phyloP scores from a whole-genome alignment of 2,797 vertebrate species.

The Protonibea diacanthus region DNA sequence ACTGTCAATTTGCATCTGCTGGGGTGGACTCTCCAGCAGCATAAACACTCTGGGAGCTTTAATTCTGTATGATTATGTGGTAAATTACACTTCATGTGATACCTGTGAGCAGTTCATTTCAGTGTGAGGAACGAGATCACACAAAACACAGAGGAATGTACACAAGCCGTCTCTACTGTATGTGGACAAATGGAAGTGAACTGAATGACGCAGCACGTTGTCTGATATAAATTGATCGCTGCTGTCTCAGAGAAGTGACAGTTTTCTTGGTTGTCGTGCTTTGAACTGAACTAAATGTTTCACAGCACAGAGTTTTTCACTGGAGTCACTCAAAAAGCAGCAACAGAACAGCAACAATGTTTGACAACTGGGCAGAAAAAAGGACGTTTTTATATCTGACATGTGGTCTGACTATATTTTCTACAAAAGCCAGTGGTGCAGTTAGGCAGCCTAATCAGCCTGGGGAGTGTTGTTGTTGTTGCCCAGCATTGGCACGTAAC shows the following conservation, averaged over 20 bases:
- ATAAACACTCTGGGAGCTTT: conserved; percentile 7
- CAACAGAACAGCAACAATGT: neutral
- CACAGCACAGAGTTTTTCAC: neutral
- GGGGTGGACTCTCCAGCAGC: conserved; percentile 28
- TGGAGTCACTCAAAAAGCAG: neutral
- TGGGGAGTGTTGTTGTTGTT: neutral
- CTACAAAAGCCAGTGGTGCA: conserved; percentile 8
- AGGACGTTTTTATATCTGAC: too few relatives aligned
- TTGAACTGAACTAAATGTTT: conserved; percentile 4
- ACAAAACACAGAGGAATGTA: neutral
- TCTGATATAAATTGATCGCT: neutral
- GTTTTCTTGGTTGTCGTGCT: neutral
- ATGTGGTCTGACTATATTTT: neutral
- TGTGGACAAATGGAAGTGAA: conserved; percentile 4
- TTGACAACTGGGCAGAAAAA: neutral
- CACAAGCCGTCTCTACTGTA: neutral
- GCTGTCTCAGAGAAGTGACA: neutral
- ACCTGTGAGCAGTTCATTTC: conserved; percentile 19
- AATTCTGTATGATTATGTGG: conserved; percentile 33
- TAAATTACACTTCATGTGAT: conserved; percentile 32
- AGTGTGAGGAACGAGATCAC: neutral
- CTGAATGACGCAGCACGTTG: neutral
- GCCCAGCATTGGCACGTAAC: neutral
- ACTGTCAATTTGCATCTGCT: conserved; percentile 57
- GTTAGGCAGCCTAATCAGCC: conserved; percentile 15